phyloP scores from a whole-genome alignment of 2,888 invertebrate genomes.

The Synergus itoensis region DNA sequence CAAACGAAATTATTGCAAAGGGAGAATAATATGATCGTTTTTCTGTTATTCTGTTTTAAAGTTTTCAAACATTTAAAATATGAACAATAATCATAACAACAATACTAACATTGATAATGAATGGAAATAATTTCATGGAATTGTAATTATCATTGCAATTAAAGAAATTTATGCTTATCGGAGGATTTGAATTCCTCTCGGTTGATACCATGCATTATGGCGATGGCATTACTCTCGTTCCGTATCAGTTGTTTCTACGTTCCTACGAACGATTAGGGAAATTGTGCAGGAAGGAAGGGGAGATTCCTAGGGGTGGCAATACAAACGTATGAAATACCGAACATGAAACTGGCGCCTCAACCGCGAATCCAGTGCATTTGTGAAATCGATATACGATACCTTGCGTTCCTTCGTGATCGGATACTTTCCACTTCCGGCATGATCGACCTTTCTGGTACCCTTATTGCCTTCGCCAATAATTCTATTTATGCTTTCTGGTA shows the following conservation, averaged over 20 bases:
- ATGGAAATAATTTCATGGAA: neutral
- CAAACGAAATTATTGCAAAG: neutral
- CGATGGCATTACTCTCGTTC: constrained; percentile 33
- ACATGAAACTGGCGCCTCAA: constrained; percentile 34
- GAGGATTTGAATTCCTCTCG: constrained; percentile 23
- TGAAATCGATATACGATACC: constrained; percentile 27
- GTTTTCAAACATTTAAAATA: neutral
- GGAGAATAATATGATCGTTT: neutral
- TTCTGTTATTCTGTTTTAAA: neutral
- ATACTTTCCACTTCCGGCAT: constrained; percentile 30
- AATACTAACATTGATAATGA: neutral
- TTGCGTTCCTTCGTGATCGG: constrained; percentile 30
- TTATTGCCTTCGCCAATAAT: constrained; percentile 29
- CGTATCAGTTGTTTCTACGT: constrained; percentile 28
- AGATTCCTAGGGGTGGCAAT: neutral
- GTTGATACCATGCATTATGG: neutral
- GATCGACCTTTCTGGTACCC: constrained; percentile 25
- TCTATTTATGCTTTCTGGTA: neutral
- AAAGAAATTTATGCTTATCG: constrained; percentile 14
- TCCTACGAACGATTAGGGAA: constrained; percentile 36
- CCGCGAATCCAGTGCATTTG: constrained; percentile 34
- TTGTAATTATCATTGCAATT: constrained; percentile 13
- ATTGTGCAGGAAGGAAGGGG: constrained; percentile 6
- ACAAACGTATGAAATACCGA: constrained; percentile 34
- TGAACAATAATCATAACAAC: no score